Evolutionary conservation across 2,113 vertebrate genomes (phyloP).

Genomic region (Piprites chloris): DNA sequence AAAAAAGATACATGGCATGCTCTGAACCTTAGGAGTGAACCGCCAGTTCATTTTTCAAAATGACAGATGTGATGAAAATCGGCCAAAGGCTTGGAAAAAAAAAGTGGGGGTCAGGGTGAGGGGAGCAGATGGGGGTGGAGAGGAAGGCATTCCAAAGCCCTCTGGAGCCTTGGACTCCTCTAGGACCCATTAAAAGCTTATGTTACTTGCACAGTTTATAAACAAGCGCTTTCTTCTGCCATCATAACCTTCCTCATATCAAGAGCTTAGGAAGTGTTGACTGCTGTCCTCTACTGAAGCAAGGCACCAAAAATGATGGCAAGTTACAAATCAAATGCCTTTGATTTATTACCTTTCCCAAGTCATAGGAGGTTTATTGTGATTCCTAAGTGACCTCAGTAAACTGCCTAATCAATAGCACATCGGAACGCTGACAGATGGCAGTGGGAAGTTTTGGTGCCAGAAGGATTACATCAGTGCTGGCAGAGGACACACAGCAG

Average conservation of each 20-base stretch:
- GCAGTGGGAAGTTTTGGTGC: background rate
- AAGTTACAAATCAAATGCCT: conserved; percentile 37
- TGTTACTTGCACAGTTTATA: background rate
- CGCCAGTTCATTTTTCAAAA: conserved; percentile 44
- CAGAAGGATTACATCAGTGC: conserved; percentile 3
- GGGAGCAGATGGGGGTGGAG: background rate
- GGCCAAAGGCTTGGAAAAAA: conserved; percentile 37
- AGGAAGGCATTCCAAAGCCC: conserved; percentile 42
- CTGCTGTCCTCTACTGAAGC: conserved; percentile 7
- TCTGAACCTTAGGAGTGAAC: background rate
- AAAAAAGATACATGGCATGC: background rate
- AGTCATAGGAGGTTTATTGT: background rate
- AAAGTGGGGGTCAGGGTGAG: conserved; percentile 7
- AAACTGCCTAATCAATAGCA: background rate
- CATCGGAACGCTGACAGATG: background rate
- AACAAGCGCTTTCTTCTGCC: conserved; percentile 35
- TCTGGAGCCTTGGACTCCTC: conserved; percentile 56
- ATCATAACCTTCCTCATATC: background rate
- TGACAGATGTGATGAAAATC: conserved; percentile 53
- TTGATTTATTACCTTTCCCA: background rate
- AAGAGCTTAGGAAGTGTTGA: background rate
- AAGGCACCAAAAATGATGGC: conserved; percentile 26
- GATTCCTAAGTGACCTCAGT: conserved; percentile 1
- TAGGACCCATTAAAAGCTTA: conserved; percentile 61
- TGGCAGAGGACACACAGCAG: background rate